Percentiles rank a stretch among this genome's conserved stretches.
These are phyloP conservation scores for Nipponacmea schrenckii DNA, from an alignment of 2,888 invertebrate genomes.

Conservation along the genomic window DNA sequence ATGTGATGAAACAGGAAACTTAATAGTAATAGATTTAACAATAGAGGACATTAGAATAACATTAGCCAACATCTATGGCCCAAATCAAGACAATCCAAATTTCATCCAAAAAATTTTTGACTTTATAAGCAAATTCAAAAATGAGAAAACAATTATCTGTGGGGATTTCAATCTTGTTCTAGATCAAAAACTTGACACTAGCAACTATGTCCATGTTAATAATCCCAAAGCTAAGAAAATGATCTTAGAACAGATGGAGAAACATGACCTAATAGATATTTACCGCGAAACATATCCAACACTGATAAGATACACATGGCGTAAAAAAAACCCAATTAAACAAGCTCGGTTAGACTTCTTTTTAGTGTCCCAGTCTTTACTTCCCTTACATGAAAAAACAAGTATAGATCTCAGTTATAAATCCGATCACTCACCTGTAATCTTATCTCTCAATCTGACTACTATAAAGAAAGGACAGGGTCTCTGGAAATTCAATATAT, in stretches of 20 bases:
- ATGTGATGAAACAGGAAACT: neutral
- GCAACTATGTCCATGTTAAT: slow-evolving; percentile 11
- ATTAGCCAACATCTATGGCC: slow-evolving; percentile 15
- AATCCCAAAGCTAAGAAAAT: slow-evolving; percentile 17
- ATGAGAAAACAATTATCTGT: neutral
- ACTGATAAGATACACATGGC: neutral
- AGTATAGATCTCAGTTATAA: slow-evolving; percentile 11
- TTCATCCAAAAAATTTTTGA: slow-evolving; percentile 8
- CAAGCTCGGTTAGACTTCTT: neutral
- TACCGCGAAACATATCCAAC: neutral
- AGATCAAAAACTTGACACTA: neutral
- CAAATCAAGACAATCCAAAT: slow-evolving; percentile 15
- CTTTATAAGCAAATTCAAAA: slow-evolving; percentile 1
- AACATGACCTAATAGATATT: slow-evolving; percentile 6
- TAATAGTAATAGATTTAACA: neutral
- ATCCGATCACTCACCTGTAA: slow-evolving; percentile 7
- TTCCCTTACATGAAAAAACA: neutral
- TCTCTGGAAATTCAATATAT: slow-evolving; percentile 24
- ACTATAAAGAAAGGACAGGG: slow-evolving; percentile 14
- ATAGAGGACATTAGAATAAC: neutral
- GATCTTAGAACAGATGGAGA: slow-evolving; percentile 10
- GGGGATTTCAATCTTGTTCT: no score
- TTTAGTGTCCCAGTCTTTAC: neutral
- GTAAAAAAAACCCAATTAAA: neutral
- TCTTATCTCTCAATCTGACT: slow-evolving; percentile 4